Evolutionary conservation across 2,113 vertebrate genomes (phyloP), one percentile per base, ranked within the genome.

Genomic region (Aphyosemion australe): DNA sequence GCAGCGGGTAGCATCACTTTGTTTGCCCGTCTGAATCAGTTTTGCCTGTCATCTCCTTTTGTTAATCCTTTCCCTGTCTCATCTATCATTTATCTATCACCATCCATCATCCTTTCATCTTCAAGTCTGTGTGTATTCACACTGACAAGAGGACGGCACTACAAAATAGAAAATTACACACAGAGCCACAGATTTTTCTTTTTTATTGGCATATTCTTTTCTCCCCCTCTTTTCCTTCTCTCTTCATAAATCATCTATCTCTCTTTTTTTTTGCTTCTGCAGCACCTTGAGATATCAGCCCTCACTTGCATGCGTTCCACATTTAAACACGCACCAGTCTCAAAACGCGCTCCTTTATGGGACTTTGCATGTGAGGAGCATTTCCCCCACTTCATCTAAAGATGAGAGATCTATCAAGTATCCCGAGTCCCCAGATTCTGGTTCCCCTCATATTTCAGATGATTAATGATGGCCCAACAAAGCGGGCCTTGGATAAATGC

Each of bases 381-480:
- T 82, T 84, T 74, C 79, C 79, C 41, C 72, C 34, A 54, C 71
- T 78, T 77, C 69, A 80, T 76, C 80, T 74, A 76, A 84, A 82
- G 83, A 84, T 79, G 70, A 84, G 84, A 69, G 72, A 87, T 88
- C 78, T 75, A 82, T 87, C 85, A 85, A 84, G 78, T 59, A 65
- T 83, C 63, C 26, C 11, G 15, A 68, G 68, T 85, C 78, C 74
- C 84, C 58, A 19, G 85, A 78, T 87, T 76, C 75, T 18, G 20
- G 41, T 77, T 69, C 54, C 71, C 34, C 83, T 90, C 90, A 91
- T 90, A 90, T 90, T 86, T 90, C 84, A 85, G 85, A 90, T 91
- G 89, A 91, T 91, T 90, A 89, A 91, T 89, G 88, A 88, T 76
- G 76, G 84, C 84, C 77, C 88, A 90, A 90, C 89, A 89, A 90